These are phyloP conservation scores for Cassiopea xamachana DNA, from an alignment of 30 jellyfish, hydroid and myxozoan species.

Conservation along the genomic window DNA sequence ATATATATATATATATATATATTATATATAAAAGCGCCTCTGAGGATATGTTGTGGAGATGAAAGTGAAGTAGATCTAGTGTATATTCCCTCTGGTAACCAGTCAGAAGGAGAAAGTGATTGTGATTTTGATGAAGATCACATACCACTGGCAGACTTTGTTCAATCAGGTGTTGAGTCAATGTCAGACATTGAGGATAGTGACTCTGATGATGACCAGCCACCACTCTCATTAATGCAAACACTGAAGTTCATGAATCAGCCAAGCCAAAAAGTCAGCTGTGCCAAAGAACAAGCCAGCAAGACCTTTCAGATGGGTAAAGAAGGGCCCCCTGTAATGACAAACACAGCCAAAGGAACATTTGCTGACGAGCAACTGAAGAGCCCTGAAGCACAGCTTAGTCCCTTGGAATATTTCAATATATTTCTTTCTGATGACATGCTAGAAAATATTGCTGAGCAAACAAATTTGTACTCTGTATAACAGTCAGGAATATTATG, in stretches of 20 bases:
- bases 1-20: too few species aligned
- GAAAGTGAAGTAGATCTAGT: not conserved
- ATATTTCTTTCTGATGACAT: constrained; percentile 12
- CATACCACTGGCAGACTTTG: not conserved
- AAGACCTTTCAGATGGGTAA: not conserved
- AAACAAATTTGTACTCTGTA: constrained; percentile 43
- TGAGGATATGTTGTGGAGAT: too few species aligned
- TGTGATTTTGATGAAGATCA: not conserved
- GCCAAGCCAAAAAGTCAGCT: not conserved
- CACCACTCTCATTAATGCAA: not conserved
- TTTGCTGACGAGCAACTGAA: not conserved
- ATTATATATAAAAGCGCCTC: too few species aligned
- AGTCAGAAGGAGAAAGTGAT: not conserved
- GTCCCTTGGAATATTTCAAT: constrained; percentile 38
- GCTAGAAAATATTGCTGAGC: constrained; percentile 42
- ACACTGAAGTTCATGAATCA: too few species aligned
- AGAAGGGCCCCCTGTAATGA: not conserved
- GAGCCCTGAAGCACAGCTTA: not conserved
- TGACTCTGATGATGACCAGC: not conserved
- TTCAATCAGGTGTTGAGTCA: not conserved
- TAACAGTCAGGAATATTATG: constrained; percentile 50
- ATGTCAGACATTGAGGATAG: too few species aligned
- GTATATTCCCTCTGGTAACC: not conserved
- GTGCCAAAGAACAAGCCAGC: not conserved
- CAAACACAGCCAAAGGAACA: not conserved